Conservation (phyloP, 2,113 vertebrate genomes). For the Ia io region DNA sequence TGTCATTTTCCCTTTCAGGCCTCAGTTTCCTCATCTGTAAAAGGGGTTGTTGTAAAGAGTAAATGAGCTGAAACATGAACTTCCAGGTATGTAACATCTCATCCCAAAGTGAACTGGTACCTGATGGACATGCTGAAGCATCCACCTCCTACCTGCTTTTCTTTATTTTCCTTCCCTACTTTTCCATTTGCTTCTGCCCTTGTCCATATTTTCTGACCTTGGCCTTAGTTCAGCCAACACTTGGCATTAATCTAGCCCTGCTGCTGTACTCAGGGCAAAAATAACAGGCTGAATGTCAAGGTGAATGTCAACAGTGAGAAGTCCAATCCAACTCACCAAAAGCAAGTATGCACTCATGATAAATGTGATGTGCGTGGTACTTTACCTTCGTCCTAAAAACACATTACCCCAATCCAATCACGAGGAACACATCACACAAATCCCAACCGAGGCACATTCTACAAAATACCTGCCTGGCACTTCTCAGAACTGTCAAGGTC, state of each 20-base stretch:
- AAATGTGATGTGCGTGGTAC: not conserved
- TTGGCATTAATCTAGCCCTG: not conserved
- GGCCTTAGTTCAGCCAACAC: not conserved
- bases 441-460: not conserved
- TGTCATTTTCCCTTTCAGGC: not conserved
- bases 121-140: not conserved
- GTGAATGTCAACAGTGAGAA: not conserved
- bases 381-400: not conserved
- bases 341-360: not conserved
- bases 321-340: not conserved
- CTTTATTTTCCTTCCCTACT: not conserved
- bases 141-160: not conserved
- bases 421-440: not conserved
- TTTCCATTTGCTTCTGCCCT: not conserved
- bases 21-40: not conserved
- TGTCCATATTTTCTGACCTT: not conserved
- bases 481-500: not conserved
- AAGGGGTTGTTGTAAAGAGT: not conserved
- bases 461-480: not conserved
- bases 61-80: not conserved
- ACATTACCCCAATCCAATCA: too few relatives aligned
- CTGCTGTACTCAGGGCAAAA: not conserved
- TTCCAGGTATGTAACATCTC: not conserved
- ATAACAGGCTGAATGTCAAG: not conserved
- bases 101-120: too few relatives aligned